Conservation (phyloP, 2,888 invertebrate species). For the Homarus gammarus region DNA sequence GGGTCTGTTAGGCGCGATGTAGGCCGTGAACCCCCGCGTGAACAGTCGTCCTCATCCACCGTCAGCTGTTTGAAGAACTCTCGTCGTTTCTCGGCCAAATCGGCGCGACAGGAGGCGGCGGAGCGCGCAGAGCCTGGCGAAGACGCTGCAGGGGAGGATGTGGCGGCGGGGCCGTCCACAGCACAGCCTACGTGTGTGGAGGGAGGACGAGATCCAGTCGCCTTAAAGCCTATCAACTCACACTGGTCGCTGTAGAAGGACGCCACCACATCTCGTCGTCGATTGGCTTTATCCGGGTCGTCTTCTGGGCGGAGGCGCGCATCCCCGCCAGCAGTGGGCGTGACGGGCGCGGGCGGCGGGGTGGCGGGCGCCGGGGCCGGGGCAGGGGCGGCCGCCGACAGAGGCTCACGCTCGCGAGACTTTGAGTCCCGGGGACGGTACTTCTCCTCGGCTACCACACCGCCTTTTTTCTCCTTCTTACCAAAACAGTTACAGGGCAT, state of each 20-base stretch:
- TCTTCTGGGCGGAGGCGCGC: conserved; percentile 54
- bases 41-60: conserved; percentile 12
- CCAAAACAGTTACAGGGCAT: conserved; percentile 76
- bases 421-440: conserved; percentile 26
- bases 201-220: conserved; percentile 60
- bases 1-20: conserved; percentile 32
- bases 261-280: conserved; percentile 64
- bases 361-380: conserved; percentile 40
- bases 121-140: conserved; percentile 47
- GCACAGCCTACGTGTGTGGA: conserved; percentile 24
- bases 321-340: conserved; percentile 37
- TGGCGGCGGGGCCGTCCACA: conserved; percentile 14
- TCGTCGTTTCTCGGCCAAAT: conserved; percentile 70
- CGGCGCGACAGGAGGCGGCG: conserved; percentile 63
- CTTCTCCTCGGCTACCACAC: conserved; percentile 34
- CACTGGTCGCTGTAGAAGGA: conserved; percentile 64
- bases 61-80: conserved; percentile 71
- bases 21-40: conserved; percentile 27
- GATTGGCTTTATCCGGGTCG: conserved; percentile 60
- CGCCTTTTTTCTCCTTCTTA: conserved; percentile 64
- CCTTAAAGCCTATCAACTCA: conserved; percentile 59
- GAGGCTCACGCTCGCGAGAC: conserved; percentile 9
- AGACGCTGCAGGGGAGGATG: conserved; percentile 43
- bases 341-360: conserved; percentile 36
- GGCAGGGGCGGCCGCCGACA: conserved; percentile 21